Evolutionary conservation across 2,113 vertebrate species (phyloP).

Genomic region (Pogonocichla stellata): DNA sequence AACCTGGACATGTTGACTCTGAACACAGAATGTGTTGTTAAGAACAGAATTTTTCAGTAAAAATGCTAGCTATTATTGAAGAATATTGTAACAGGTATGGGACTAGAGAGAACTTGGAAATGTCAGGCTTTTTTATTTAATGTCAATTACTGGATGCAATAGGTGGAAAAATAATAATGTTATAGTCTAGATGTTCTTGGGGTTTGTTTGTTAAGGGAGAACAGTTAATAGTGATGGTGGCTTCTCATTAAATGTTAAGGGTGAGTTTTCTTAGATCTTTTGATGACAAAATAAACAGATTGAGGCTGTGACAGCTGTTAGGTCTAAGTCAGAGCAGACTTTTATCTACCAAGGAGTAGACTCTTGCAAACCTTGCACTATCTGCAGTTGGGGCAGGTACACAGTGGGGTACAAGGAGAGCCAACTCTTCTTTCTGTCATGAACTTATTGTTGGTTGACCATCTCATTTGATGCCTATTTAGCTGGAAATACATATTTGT

Average conservation of each 20-base stretch:
- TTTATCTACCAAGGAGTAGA: neutral
- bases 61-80: neutral
- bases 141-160: neutral
- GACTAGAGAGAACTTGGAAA: neutral
- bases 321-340: neutral
- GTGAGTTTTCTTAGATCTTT: neutral
- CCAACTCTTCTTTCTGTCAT: neutral
- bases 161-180: neutral
- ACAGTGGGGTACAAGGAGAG: neutral
- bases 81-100: neutral
- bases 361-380: neutral
- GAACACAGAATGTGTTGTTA: neutral
- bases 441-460: neutral
- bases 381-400: neutral
- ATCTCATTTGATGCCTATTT: neutral
- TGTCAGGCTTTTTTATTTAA: neutral
- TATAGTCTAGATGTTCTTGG: neutral
- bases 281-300: neutral
- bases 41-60: neutral
- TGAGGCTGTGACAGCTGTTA: neutral
- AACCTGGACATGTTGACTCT: neutral
- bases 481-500: accelerated
- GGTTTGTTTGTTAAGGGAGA: neutral
- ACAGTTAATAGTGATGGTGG: neutral
- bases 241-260: neutral